Evolutionary conservation across 2,888 invertebrate species (phyloP).

Genomic region (Galeopsomyia nigrocyanea): DNA sequence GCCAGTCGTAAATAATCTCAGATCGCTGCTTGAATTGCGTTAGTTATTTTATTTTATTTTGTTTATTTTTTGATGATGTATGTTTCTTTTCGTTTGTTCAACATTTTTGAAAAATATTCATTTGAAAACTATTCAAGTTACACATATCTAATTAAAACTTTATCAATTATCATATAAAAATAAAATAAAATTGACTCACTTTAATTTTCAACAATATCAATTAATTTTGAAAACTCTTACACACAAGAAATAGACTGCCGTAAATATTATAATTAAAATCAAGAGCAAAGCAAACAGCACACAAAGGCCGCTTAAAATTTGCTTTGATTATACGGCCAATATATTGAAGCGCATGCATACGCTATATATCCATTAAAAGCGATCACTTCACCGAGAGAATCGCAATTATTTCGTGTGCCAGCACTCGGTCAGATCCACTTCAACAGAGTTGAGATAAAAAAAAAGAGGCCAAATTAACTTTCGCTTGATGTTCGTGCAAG

Average conservation of each 20-base stretch:
- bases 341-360: constrained; percentile 8
- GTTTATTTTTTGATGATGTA: background rate
- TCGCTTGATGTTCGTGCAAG: constrained; percentile 3
- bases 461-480: constrained; percentile 27
- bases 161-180: too few species aligned
- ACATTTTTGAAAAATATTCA: too few species aligned
- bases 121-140: too few species aligned
- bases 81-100: too few species aligned
- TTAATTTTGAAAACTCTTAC: too few species aligned
- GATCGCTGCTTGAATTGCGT: too few species aligned
- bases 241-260: too few species aligned
- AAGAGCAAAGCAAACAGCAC: constrained; percentile 24
- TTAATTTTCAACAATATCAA: too few species aligned
- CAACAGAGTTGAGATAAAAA: background rate
- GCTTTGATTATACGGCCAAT: constrained; percentile 33
- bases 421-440: constrained; percentile 37
- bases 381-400: constrained; percentile 38
- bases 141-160: too few species aligned
- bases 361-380: constrained; percentile 14
- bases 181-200: too few species aligned
- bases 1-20: background rate
- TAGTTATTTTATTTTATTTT: too few species aligned
- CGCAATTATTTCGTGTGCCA: constrained; percentile 19
- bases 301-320: constrained; percentile 31
- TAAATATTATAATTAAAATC: background rate